phyloP scores from a whole-genome alignment of 2,113 vertebrate genomes.

The Callionymus lyra region DNA sequence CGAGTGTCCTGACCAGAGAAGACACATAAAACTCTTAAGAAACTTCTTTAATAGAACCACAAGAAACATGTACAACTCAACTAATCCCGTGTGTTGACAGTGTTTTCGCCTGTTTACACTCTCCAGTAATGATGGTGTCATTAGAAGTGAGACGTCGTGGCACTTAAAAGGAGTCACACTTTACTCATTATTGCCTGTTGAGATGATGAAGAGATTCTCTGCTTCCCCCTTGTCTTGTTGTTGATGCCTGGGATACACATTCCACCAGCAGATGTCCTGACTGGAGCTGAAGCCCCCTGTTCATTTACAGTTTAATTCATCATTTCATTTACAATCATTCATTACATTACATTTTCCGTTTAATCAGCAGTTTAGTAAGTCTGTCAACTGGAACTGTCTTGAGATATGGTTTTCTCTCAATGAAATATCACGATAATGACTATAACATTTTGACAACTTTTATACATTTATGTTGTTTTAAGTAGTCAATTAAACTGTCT shows the following conservation, averaged over 20 bases:
- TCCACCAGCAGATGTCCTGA: conserved; percentile 14
- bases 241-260: conserved; percentile 20
- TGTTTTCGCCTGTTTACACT: conserved; percentile 52
- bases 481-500: too few species aligned
- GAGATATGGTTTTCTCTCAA: too few species aligned
- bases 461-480: too few species aligned
- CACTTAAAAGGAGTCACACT: conserved; percentile 45
- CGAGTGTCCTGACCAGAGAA: too few species aligned
- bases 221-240: conserved; percentile 30
- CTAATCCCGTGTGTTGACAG: conserved; percentile 36
- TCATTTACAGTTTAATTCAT: too few species aligned
- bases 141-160: conserved; percentile 40
- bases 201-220: conserved; percentile 24
- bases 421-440: too few species aligned
- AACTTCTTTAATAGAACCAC: conserved; percentile 23
- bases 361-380: too few species aligned
- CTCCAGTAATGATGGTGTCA: conserved; percentile 36
- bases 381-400: too few species aligned
- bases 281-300: conserved; percentile 10
- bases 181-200: conserved; percentile 37
- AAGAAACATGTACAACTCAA: conserved; percentile 34
- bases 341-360: too few species aligned
- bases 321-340: too few species aligned
- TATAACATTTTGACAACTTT: too few species aligned
- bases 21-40: too few species aligned